phyloP scores from a whole-genome alignment of 2,888 invertebrate genomes.

The Sinotaia quadrata region DNA sequence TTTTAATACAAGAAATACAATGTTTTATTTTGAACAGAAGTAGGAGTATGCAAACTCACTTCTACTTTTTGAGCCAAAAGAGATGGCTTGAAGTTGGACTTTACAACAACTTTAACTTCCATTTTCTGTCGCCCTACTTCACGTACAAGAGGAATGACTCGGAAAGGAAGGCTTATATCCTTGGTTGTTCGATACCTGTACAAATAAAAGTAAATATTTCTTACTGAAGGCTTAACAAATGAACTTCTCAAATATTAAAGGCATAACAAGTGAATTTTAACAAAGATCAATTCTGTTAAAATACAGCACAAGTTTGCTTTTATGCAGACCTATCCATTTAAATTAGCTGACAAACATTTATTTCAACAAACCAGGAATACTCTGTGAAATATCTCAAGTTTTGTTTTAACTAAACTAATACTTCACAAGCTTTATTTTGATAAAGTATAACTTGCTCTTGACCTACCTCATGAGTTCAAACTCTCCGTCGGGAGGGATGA shows the following conservation, averaged over 20 bases:
- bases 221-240: background rate
- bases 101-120: constrained; percentile 99
- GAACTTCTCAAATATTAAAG: background rate
- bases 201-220: background rate
- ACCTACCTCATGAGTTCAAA: constrained; percentile 96
- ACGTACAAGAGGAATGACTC: constrained; percentile 97
- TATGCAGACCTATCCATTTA: too few species aligned
- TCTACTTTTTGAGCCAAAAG: constrained; percentile 99
- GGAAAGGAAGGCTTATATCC: constrained; percentile 99
- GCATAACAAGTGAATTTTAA: background rate
- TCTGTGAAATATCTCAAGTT: too few species aligned
- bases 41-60: constrained; percentile 77
- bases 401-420: too few species aligned
- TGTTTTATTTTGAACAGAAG: too few species aligned
- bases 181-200: constrained; percentile 97
- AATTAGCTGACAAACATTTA: too few species aligned
- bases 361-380: too few species aligned
- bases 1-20: too few species aligned
- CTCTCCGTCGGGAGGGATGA: constrained; percentile 99
- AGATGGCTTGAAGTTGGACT: constrained; percentile 99
- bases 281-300: background rate
- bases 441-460: too few species aligned
- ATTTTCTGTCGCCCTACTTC: constrained; percentile 99
- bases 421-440: too few species aligned
- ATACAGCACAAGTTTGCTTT: too few species aligned